A percentile compares a stretch with the other conserved stretches of the same genome.
Conservation (phyloP, 1,140 invertebrate species). For the Papilio helenus region DNA sequence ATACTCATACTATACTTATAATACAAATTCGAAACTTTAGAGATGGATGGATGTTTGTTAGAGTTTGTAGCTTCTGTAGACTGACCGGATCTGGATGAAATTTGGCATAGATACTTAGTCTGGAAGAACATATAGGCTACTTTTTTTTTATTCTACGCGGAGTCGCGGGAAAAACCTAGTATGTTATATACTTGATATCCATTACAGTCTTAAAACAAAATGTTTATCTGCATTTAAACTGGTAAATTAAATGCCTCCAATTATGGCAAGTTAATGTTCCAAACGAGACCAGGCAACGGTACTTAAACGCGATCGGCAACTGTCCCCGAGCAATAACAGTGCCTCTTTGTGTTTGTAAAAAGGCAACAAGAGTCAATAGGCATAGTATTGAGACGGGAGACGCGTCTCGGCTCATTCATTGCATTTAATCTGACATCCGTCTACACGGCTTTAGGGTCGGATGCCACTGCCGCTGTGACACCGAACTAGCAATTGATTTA, state of each 20-base stretch:
- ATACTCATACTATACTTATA: too few relatives aligned
- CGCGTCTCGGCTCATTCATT: slow-evolving; percentile 53
- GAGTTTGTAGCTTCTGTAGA: too few relatives aligned
- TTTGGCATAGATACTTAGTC: too few relatives aligned
- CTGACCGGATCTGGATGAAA: too few relatives aligned
- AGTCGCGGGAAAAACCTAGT: not conserved
- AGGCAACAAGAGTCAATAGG: slow-evolving; percentile 56
- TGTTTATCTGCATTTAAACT: slow-evolving; percentile 19
- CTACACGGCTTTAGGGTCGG: slow-evolving; percentile 35
- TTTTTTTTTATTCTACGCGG: too few relatives aligned
- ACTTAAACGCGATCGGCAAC: slow-evolving; percentile 48
- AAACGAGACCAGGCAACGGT: slow-evolving; percentile 34
- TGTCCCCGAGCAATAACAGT: slow-evolving; percentile 51
- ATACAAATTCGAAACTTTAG: too few relatives aligned
- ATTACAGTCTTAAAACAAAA: not conserved
- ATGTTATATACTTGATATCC: not conserved
- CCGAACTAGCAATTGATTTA: not conserved
- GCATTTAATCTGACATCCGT: slow-evolving; percentile 58
- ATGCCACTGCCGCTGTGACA: slow-evolving; percentile 9
- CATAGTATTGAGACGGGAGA: slow-evolving; percentile 54
- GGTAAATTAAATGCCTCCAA: slow-evolving; percentile 6
- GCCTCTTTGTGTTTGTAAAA: slow-evolving; percentile 48
- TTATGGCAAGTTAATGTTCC: slow-evolving; percentile 4
- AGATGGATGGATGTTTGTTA: too few relatives aligned
- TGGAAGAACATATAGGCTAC: too few relatives aligned